Evolutionary conservation across 2,888 invertebrate species (phyloP).

Genomic region (Glaucopsyche alexis): DNA sequence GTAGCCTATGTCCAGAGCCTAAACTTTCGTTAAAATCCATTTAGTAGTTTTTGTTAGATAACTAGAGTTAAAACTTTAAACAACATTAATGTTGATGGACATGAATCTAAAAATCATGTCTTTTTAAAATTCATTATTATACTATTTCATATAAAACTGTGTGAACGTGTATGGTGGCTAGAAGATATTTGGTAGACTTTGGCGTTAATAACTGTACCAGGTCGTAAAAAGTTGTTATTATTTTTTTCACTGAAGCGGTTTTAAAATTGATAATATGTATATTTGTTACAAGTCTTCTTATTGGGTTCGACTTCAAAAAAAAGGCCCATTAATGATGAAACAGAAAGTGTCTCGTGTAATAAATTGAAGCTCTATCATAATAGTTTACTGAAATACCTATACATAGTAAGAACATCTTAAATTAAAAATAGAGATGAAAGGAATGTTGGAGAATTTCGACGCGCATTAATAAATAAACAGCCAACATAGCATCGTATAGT

Average conservation of each 20-base stretch:
- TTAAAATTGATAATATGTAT: too few species aligned
- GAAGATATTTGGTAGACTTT: neutral
- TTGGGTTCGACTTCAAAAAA: too few species aligned
- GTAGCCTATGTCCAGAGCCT: too few species aligned
- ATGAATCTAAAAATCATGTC: too few species aligned
- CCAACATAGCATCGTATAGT: conserved; percentile 73
- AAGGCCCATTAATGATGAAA: too few species aligned
- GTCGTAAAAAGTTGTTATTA: neutral
- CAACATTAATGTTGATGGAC: too few species aligned
- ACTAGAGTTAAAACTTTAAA: too few species aligned
- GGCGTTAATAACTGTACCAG: neutral
- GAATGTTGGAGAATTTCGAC: conserved; percentile 58
- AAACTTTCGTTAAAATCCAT: too few species aligned
- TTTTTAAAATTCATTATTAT: too few species aligned
- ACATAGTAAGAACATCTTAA: conserved; percentile 71
- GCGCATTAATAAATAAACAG: conserved; percentile 75
- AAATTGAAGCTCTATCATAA: neutral
- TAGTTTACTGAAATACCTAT: conserved; percentile 29
- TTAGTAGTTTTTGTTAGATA: too few species aligned
- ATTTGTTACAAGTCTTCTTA: too few species aligned
- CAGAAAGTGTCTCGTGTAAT: neutral
- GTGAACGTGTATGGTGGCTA: neutral
- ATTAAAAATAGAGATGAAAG: conserved; percentile 71
- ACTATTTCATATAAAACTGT: neutral
- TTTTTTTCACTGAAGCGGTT: too few species aligned